These are phyloP conservation scores for Syrmaticus mikado DNA, from an alignment of 2,113 vertebrate species.

Conservation along the genomic window DNA sequence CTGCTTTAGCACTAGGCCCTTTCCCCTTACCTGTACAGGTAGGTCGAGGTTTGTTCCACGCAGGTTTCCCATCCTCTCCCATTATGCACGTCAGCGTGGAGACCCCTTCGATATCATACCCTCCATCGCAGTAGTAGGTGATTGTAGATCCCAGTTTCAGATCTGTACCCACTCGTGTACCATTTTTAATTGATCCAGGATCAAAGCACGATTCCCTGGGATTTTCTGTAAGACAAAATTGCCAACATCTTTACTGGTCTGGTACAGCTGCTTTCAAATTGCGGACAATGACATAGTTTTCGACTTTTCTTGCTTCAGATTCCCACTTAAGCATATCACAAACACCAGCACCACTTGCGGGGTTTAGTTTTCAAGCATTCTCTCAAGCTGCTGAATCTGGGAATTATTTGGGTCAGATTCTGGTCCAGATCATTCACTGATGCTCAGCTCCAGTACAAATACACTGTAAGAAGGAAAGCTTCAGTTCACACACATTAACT, in stretches of 20 bases:
- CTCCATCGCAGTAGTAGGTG: constrained; percentile 93
- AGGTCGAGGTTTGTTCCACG: constrained; percentile 92
- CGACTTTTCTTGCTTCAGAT: neutral
- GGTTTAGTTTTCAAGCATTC: fast-evolving
- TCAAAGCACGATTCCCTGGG: constrained; percentile 98
- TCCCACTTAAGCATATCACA: fast-evolving
- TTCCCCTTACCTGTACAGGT: constrained; percentile 87
- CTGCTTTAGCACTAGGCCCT: fast-evolving
- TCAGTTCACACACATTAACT: fast-evolving
- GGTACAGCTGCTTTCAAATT: neutral
- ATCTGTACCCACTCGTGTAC: constrained; percentile 88
- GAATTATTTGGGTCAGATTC: fast-evolving
- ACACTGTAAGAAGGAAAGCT: neutral
- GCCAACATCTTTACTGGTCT: neutral
- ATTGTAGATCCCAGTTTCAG: constrained; percentile 92
- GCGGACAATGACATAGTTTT: fast-evolving
- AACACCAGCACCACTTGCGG: fast-evolving
- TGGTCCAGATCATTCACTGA: neutral
- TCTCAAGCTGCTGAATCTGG: neutral
- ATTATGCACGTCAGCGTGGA: constrained; percentile 92
- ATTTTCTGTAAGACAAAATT: constrained; percentile 83
- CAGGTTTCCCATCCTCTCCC: constrained; percentile 91
- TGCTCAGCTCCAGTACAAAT: neutral
- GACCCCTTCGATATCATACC: constrained; percentile 91
- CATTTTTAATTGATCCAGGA: constrained; percentile 90